Evolutionary conservation across 1,140 invertebrate species (phyloP), one percentile per base, ranked within the genome.

Genomic region (Globodera rostochiensis): DNA sequence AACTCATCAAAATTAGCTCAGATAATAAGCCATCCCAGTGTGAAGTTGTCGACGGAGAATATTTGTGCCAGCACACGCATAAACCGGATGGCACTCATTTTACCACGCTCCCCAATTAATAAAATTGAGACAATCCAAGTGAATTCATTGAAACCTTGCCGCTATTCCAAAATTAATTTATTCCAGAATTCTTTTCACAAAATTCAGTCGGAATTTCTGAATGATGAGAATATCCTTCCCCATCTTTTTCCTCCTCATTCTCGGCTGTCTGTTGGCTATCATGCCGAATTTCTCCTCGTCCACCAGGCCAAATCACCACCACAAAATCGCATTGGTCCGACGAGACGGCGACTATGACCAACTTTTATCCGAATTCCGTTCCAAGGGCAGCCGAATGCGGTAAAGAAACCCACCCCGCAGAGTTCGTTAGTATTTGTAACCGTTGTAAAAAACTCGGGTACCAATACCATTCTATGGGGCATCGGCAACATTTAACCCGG

Each of bases 381-480:
- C 77, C 66, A 78, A 78, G 50, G 77, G 77, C 25, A 78, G 77
- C 25, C 66, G 77, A 78, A 78, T 78, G 77, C 53, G 77, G 77
- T 78, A 66, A 78, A 69, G 11, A 7, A 11, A 13, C 7, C 50
- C 11, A 53, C 7, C 11, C 50, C 36, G 25, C 49, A 50, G 49
- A 50, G 49, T 36, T 36, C 36, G 3, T 36, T 36, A 36, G 36
- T 3, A 36, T 36, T 25, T 36, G 36, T 36, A 36, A 36, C 36
- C 36, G 36, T 36, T 36, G 36, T 36, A 36, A 8, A 53, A 53
- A 53, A 53, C 6, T 25, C 25, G 25, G 25, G 25, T 25, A 25
- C 53, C 8, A 11, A 11, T 53, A 53, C 8, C 3, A 5, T 53
- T 13, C 4, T 53, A 3, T 53, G 53, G 6, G 9, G 6, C 53